Conservation (phyloP, 2,797 vertebrate species). For the Cryptoblepharus egeriae region DNA sequence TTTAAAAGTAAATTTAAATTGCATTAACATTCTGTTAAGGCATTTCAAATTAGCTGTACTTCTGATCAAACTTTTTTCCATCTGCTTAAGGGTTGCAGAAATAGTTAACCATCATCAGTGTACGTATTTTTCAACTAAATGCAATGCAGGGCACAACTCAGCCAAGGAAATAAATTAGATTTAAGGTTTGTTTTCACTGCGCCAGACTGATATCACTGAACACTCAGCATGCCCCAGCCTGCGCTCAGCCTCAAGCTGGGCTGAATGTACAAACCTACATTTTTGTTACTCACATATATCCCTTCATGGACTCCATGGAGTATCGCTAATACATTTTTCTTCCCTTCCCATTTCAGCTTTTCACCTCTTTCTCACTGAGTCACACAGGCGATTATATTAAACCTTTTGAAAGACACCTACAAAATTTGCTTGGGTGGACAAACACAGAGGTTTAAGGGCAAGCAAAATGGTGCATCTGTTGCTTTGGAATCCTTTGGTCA, state of each 20-base stretch:
- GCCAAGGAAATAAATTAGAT: conserved; percentile 13
- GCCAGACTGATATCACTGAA: neutral
- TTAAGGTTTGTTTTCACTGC: conserved; percentile 15
- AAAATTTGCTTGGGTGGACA: conserved; percentile 56
- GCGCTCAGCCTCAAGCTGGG: neutral
- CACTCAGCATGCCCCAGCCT: conserved; percentile 7
- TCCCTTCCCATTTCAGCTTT: conserved; percentile 25
- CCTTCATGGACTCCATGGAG: conserved; percentile 33
- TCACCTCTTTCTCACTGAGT: conserved; percentile 28
- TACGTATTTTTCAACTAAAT: neutral
- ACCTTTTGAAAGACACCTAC: conserved; percentile 33
- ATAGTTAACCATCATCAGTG: neutral
- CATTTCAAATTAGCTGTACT: neutral
- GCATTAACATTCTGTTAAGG: neutral
- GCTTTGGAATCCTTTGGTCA: neutral
- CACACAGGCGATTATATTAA: conserved; percentile 28
- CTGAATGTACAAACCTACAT: neutral
- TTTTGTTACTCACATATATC: conserved; percentile 7
- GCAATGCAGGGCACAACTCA: neutral
- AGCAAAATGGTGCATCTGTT: conserved; percentile 21
- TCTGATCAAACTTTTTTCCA: neutral
- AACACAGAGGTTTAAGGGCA: conserved; percentile 27
- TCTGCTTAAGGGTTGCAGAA: neutral
- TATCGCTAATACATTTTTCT: conserved; percentile 19
- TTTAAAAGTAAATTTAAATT: neutral